Evolutionary conservation across 2,797 vertebrate species (phyloP).

Genomic region (Syndactyla subalaris): DNA sequence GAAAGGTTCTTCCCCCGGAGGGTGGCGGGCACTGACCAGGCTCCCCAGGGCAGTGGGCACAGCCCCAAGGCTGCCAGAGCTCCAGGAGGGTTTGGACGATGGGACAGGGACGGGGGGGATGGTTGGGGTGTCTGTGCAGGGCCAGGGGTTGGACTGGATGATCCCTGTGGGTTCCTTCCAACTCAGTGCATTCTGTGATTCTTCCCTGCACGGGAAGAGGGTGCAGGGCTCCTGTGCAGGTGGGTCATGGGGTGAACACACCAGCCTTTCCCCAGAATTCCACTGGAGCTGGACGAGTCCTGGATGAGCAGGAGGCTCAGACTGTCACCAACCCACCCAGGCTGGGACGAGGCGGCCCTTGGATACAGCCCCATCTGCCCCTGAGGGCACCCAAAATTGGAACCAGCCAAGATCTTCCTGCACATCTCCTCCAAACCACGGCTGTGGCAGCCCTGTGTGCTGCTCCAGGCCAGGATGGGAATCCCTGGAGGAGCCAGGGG

Average conservation of each 20-base stretch:
- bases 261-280: neutral
- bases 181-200: accelerated
- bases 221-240: accelerated
- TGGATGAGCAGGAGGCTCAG: neutral
- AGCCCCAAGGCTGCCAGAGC: accelerated
- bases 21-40: too few species aligned
- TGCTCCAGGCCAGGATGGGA: neutral
- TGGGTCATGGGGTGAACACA: accelerated
- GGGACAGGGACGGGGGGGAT: neutral
- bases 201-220: neutral
- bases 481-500: neutral
- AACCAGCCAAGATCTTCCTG: neutral
- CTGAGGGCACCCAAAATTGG: neutral
- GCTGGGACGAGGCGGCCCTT: neutral
- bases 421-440: accelerated
- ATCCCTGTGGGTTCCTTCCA: neutral
- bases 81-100: accelerated
- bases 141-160: neutral
- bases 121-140: neutral
- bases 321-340: accelerated
- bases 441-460: neutral
- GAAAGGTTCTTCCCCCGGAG: neutral
- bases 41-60: too few species aligned
- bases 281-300: accelerated
- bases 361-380: neutral